phyloP scores from a whole-genome alignment of 2,797 vertebrate species.

The Halcyon chelicuti region DNA sequence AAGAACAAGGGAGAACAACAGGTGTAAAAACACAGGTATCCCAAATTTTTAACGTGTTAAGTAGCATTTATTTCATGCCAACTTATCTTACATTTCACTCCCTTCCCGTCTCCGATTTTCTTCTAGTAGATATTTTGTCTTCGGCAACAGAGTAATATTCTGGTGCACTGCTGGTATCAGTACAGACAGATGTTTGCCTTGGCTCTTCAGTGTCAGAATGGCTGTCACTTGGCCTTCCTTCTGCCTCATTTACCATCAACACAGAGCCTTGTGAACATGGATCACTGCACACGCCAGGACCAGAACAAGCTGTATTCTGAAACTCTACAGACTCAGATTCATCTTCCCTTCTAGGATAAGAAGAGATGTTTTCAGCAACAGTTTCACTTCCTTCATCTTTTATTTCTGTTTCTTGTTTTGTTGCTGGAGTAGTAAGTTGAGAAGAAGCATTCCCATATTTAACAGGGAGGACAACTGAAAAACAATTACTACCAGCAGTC shows the following conservation, averaged over 20 bases:
- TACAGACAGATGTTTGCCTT: neutral
- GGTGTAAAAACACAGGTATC: neutral
- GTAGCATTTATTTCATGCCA: conserved; percentile 9
- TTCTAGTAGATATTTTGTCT: neutral
- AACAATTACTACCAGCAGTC: neutral
- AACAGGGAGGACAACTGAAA: neutral
- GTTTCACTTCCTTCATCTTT: neutral
- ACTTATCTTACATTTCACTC: neutral
- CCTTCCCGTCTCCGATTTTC: neutral
- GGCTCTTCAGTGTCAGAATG: conserved; percentile 35
- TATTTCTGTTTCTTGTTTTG: neutral
- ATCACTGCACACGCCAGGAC: accelerated
- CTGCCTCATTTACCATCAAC: neutral
- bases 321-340: neutral
- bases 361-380: neutral
- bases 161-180: neutral
- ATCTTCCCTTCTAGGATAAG: neutral
- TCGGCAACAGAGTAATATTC: conserved; percentile 29
- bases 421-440: neutral
- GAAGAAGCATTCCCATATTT: neutral
- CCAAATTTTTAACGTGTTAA: neutral
- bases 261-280: neutral
- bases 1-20: neutral
- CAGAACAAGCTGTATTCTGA: neutral
- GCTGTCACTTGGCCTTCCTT: neutral